phyloP scores from a whole-genome alignment of 2,888 invertebrate genomes.

The Cheilosia scutellata region DNA sequence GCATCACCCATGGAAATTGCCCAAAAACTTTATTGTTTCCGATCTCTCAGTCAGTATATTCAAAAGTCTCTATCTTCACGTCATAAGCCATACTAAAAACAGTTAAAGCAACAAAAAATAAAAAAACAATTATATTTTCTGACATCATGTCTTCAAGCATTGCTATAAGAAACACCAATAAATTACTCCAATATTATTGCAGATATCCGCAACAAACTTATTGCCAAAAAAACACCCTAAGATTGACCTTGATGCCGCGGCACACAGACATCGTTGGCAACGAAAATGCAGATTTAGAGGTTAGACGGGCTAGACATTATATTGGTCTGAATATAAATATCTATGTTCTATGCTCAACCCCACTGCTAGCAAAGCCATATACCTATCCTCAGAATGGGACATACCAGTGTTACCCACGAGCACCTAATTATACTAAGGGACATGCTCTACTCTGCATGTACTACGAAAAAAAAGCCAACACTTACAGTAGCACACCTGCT shows the following conservation, averaged over 20 bases:
- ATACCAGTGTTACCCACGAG: not conserved
- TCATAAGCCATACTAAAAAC: no score
- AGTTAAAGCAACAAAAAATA: no score
- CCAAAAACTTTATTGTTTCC: no score
- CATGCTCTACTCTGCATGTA: not conserved
- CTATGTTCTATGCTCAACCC: not conserved
- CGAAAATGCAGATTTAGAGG: not conserved
- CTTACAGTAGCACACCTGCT: not conserved
- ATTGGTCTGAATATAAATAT: not conserved
- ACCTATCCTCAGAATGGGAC: not conserved
- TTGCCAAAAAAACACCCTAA: not conserved
- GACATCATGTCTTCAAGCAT: no score
- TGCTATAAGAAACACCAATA: no score
- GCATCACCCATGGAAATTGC: no score
- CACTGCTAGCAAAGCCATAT: not conserved
- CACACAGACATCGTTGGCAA: not conserved
- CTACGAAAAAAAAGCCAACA: not conserved
- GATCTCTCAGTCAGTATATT: no score
- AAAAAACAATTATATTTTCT: no score
- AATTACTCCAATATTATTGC: no score
- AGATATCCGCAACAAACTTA: not conserved
- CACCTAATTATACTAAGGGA: not conserved
- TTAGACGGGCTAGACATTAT: not conserved
- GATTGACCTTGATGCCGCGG: not conserved
- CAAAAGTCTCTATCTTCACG: no score